These are phyloP conservation scores for Otolemur garnettii DNA, from an alignment of 2,113 vertebrate genomes.

Conservation along the genomic window DNA sequence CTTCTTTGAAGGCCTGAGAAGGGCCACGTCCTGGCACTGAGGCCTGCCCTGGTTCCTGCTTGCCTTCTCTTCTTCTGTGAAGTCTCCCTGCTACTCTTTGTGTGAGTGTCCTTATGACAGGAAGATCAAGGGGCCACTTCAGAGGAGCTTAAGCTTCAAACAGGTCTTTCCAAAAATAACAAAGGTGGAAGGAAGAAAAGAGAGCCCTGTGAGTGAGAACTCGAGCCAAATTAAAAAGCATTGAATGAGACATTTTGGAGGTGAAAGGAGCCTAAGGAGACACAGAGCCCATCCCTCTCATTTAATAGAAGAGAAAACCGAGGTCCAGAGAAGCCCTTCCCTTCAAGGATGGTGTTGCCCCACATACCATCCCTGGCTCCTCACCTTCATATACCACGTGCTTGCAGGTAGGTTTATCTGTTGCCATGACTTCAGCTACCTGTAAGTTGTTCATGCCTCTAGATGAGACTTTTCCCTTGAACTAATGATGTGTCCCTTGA, in stretches of 20 bases:
- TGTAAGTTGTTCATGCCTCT: not conserved
- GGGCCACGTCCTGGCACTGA: not conserved
- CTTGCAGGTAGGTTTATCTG: not conserved
- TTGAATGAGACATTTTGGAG: not conserved
- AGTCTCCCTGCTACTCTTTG: conserved; percentile 63
- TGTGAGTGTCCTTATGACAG: conserved; percentile 68
- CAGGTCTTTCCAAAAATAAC: conserved; percentile 84
- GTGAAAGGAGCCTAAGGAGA: not conserved
- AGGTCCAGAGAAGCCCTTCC: not conserved
- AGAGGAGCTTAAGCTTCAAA: conserved; percentile 83
- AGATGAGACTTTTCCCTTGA: not conserved
- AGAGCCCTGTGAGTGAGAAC: not conserved
- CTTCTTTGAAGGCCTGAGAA: conserved; percentile 26
- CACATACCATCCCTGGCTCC: not conserved
- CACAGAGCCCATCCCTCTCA: not conserved
- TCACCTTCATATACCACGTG: not conserved
- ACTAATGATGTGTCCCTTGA: not conserved
- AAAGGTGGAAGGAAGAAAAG: conserved; percentile 77
- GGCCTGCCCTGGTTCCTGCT: not conserved
- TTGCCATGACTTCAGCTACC: not conserved
- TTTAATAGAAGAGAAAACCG: conserved; percentile 51
- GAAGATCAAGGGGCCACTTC: conserved; percentile 79
- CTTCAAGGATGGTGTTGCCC: not conserved
- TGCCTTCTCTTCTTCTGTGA: conserved; percentile 63
- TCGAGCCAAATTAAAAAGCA: conserved; percentile 52